Evolutionary conservation across 2,113 vertebrate genomes (phyloP).

Genomic region (Ifrita kowaldi): DNA sequence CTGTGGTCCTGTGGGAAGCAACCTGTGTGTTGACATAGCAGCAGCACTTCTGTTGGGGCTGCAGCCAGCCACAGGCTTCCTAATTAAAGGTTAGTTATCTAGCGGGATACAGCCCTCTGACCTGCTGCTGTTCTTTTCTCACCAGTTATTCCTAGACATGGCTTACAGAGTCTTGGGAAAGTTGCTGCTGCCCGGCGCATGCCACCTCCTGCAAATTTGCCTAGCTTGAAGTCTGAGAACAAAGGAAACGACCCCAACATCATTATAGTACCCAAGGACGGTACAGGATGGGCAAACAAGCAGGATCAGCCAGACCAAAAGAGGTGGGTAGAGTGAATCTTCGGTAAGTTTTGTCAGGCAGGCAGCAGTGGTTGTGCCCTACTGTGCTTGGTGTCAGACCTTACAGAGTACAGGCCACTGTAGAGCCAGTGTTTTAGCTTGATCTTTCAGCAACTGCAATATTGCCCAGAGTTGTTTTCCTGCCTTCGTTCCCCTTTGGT

Average conservation of each 20-base stretch:
- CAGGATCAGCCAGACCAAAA: conserved; percentile 99
- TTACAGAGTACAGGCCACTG: fast-evolving
- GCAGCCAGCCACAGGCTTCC: not conserved
- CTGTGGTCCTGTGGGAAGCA: not conserved
- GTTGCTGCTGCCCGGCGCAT: conserved; percentile 98
- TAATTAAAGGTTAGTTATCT: not conserved
- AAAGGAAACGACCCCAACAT: conserved; percentile 99
- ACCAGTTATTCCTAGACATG: conserved; percentile 96
- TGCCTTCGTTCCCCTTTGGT: not conserved
- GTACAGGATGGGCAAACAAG: conserved; percentile 99
- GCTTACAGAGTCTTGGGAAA: conserved; percentile 99
- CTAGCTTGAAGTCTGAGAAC: conserved; percentile 99
- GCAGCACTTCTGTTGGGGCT: not conserved
- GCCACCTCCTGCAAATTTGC: conserved; percentile 98
- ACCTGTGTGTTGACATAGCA: not conserved
- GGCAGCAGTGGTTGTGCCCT: not conserved
- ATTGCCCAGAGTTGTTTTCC: not conserved
- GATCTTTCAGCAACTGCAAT: not conserved
- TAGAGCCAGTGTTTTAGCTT: not conserved
- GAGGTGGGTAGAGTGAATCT: conserved; percentile 74
- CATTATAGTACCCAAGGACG: conserved; percentile 99
- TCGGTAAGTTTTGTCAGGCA: not conserved
- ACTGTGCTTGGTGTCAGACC: not conserved
- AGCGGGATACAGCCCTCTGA: not conserved
- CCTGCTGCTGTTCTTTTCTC: not conserved